A percentile compares a stretch with the other conserved stretches of the same genome.
These are phyloP conservation scores for Euproctis similis DNA, from an alignment of 2,888 invertebrate genomes.

Conservation along the genomic window DNA sequence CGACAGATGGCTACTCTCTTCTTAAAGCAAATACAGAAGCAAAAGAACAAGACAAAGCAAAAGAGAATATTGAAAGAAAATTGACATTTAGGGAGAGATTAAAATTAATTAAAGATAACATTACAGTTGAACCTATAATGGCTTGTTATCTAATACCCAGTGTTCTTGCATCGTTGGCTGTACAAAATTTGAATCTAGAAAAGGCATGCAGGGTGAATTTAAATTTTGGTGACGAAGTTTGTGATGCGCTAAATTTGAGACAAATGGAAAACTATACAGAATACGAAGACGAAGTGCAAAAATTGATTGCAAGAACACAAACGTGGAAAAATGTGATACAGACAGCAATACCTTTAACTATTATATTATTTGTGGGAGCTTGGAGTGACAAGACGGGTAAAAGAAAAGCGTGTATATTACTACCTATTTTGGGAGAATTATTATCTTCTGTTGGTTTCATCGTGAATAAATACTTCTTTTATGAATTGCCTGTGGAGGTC, in stretches of 20 bases:
- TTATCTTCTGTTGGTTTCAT: background rate
- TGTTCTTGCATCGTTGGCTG: slow-evolving; percentile 82
- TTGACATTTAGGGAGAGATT: slow-evolving; percentile 42
- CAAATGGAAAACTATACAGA: slow-evolving; percentile 78
- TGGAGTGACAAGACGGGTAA: slow-evolving; percentile 82
- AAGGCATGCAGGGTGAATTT: slow-evolving; percentile 91
- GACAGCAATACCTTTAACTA: slow-evolving; percentile 85
- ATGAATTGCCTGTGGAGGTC: slow-evolving; percentile 43
- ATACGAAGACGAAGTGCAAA: slow-evolving; percentile 80
- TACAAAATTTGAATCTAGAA: slow-evolving; percentile 82
- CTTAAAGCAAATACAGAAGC: slow-evolving; percentile 30
- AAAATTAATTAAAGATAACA: slow-evolving; percentile 64
- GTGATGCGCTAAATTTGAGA: slow-evolving; percentile 83
- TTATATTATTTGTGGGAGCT: slow-evolving; percentile 89
- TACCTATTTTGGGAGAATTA: slow-evolving; percentile 15
- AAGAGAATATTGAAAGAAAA: slow-evolving; percentile 29
- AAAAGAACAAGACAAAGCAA: slow-evolving; percentile 14
- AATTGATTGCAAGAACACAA: slow-evolving; percentile 83
- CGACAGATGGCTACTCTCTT: slow-evolving; percentile 36
- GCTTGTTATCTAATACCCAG: slow-evolving; percentile 81
- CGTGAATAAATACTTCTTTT: slow-evolving; percentile 14
- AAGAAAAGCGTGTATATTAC: slow-evolving; percentile 33
- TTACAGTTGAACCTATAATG: slow-evolving; percentile 84
- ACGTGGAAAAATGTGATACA: slow-evolving; percentile 91
- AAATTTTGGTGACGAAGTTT: slow-evolving; percentile 80